phyloP scores from a whole-genome alignment of 2,888 invertebrate species.

The Oscheius sp. region DNA sequence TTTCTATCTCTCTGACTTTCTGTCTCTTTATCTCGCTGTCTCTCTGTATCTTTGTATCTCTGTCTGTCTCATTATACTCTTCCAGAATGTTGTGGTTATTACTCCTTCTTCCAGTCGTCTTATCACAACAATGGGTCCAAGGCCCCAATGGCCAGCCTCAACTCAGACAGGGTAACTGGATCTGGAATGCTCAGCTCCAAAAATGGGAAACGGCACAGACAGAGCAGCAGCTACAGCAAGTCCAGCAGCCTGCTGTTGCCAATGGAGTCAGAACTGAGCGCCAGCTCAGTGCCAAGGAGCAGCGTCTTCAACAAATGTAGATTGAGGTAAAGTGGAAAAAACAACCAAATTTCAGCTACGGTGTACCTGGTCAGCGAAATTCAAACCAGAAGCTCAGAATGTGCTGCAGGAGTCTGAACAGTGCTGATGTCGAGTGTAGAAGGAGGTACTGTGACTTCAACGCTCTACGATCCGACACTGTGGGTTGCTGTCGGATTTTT shows the following conservation, averaged over 20 bases:
- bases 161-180: conserved; percentile 32
- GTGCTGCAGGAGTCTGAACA: conserved; percentile 68
- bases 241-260: conserved; percentile 8
- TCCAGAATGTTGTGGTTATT: conserved; percentile 19
- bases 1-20: too few relatives aligned
- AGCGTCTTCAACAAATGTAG: conserved; percentile 36
- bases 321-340: not conserved
- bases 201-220: conserved; percentile 23
- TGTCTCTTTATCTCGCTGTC: too few relatives aligned
- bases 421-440: conserved; percentile 71
- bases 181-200: conserved; percentile 24
- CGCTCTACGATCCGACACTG: conserved; percentile 54
- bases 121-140: conserved; percentile 10
- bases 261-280: conserved; percentile 6
- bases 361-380: conserved; percentile 47
- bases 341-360: conserved; percentile 41
- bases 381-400: conserved; percentile 68
- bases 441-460: conserved; percentile 70
- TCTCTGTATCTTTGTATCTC: too few relatives aligned
- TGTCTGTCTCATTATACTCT: too few relatives aligned
- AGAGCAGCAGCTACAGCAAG: conserved; percentile 14
- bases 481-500: conserved; percentile 15
- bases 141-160: conserved; percentile 17
- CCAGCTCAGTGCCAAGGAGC: conserved; percentile 20
- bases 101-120: conserved; percentile 10